Base-by-base conservation (phyloP, 2,797 vertebrate species). In the Sardinella longiceps region DNA sequence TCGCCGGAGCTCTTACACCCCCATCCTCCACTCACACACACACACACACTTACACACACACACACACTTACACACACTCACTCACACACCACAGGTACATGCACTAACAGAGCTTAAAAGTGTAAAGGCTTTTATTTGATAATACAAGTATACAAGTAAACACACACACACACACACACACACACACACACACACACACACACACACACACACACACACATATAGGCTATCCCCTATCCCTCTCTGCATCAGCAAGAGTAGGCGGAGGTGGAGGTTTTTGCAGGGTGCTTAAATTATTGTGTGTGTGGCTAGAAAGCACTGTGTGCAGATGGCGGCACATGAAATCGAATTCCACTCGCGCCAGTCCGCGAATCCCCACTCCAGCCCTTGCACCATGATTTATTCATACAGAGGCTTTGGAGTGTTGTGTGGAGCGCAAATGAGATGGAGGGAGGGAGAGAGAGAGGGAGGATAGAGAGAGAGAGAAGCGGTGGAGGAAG, bases 321-420 rank as follows among this genome's bases (percentile, higher is more conserved):
- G 28, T 33, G 63, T 70, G 28, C 63, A 70, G 63, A 70, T 70
- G 63, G 63, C 14, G 28, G 30, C 63, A 70, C 30, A 70, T 33
- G 63, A 70, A 70, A 70, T 70, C 30, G 4, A 70, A 70, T 70
- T 86, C 86, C 81, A 33, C 12, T 20, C 45, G 74, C 81, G 66
- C 80, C 51, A 45, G 66, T 85, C 85, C 33, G 66, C 6, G 20
- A 84, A 84, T 85, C 83, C 15, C 2, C 82, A 80, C 80, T 84
- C 74, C 48, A 37, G 84, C 28, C 74, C 74, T 66, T 50, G 50
- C 45, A 7, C 82, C 4, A 87, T 89, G 85, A 86, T 86, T 89
- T 87, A 89, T 89, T 89, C 85, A 87, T 87, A 85, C 25, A 11
- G 11, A 70, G n/a, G 81, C 12, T 70, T 70, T 70, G 28, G 63